Percentiles rank a stretch among this genome's conserved stretches.
These are phyloP conservation scores for Poecilia gillii DNA, from an alignment of 2,797 vertebrate species.

Conservation along the genomic window DNA sequence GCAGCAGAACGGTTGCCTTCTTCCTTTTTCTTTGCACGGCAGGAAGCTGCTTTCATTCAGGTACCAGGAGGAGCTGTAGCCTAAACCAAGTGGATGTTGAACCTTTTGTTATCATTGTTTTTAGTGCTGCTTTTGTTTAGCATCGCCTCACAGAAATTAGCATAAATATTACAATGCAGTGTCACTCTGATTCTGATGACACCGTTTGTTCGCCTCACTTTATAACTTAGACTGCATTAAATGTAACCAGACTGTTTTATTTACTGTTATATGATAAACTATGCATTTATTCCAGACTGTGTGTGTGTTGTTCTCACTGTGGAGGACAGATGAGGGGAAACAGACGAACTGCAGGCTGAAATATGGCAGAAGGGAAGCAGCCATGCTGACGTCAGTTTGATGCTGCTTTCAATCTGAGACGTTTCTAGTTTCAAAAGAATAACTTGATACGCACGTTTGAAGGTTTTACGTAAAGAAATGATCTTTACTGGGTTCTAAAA, in stretches of 20 bases:
- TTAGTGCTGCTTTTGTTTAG: constrained; percentile 55
- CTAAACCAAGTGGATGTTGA: constrained; percentile 49
- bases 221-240: constrained; percentile 39
- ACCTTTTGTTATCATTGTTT: constrained; percentile 19
- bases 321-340: constrained; percentile 4
- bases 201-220: constrained; percentile 54
- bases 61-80: constrained; percentile 70
- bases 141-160: constrained; percentile 40
- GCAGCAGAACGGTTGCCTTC: constrained; percentile 23
- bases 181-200: constrained; percentile 31
- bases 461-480: background rate
- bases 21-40: constrained; percentile 40
- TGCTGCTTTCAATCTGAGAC: constrained; percentile 2
- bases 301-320: constrained; percentile 44
- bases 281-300: constrained; percentile 74
- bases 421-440: constrained; percentile 1
- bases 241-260: constrained; percentile 68
- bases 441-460: background rate
- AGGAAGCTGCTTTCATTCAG: constrained; percentile 70
- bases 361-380: constrained; percentile 1
- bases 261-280: constrained; percentile 76
- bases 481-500: background rate
- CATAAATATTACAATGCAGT: constrained; percentile 33
- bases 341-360: background rate
- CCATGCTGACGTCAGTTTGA: constrained; percentile 20